A percentile compares a stretch with the other conserved stretches of the same genome.
These are phyloP conservation scores for Muschampia plurimacula DNA, from an alignment of 2,888 invertebrate species.

Conservation along the genomic window DNA sequence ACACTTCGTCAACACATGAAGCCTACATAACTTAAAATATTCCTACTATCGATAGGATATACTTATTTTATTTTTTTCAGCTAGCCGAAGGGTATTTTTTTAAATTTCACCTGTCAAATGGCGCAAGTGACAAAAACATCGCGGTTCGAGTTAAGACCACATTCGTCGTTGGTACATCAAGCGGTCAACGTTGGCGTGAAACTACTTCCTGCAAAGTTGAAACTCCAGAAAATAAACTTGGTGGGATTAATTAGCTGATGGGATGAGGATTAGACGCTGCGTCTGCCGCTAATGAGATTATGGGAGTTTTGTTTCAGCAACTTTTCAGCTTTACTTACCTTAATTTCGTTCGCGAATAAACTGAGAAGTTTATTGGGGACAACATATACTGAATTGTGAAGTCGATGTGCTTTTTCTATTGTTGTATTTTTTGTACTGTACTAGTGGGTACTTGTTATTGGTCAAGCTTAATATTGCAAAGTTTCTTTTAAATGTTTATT, in stretches of 20 bases:
- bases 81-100: background rate
- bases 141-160: background rate
- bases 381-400: slow-evolving; percentile 2
- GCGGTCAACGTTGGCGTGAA: slow-evolving; percentile 68
- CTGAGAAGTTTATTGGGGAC: slow-evolving; percentile 26
- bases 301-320: slow-evolving; percentile 81
- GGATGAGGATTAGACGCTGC: slow-evolving; percentile 78
- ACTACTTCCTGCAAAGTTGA: slow-evolving; percentile 81
- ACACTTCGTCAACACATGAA: no score
- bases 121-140: background rate
- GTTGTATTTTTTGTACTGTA: background rate
- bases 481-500: no score
- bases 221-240: slow-evolving; percentile 83
- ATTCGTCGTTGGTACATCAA: slow-evolving; percentile 3
- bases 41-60: no score
- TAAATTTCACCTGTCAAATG: background rate
- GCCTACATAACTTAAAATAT: no score
- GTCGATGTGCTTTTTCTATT: background rate
- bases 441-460: background rate
- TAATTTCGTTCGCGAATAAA: slow-evolving; percentile 75
- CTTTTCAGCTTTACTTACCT: slow-evolving; percentile 79
- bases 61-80: no score
- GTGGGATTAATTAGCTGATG: slow-evolving; percentile 85
- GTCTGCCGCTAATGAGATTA: slow-evolving; percentile 82
- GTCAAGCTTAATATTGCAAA: no score